A percentile compares a stretch with the other conserved stretches of the same genome.
Conservation (phyloP, 2,797 vertebrate species). For the Martes flavigula region DNA sequence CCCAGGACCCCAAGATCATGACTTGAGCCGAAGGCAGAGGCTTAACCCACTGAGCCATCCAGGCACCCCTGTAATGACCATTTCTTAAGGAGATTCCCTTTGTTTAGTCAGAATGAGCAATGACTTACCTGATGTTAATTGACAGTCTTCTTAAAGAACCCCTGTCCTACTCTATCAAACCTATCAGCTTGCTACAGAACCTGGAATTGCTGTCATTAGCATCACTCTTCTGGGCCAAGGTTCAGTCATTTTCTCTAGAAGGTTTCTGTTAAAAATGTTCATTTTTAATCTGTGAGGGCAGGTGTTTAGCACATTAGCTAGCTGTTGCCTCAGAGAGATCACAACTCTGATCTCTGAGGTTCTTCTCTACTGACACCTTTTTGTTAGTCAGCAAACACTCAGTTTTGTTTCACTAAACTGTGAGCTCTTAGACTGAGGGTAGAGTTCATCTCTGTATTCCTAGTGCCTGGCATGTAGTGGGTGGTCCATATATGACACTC, state of each 20-base stretch:
- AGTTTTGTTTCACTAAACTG: slow-evolving; percentile 33
- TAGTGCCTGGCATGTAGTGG: background rate
- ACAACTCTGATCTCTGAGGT: slow-evolving; percentile 41
- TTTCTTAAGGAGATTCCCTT: slow-evolving; percentile 36
- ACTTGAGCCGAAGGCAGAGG: no score
- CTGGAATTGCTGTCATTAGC: slow-evolving; percentile 3
- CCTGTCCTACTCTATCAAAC: slow-evolving; percentile 40
- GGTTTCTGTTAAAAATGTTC: slow-evolving; percentile 49
- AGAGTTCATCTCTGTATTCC: slow-evolving; percentile 8
- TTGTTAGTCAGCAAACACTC: slow-evolving; percentile 34
- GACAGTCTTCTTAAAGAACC: slow-evolving; percentile 44
- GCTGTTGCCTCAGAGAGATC: slow-evolving; percentile 54
- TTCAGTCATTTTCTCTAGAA: slow-evolving; percentile 38
- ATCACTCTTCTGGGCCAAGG: slow-evolving; percentile 31
- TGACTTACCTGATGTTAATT: slow-evolving; percentile 20
- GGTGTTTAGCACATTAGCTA: slow-evolving; percentile 49
- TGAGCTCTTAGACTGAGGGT: slow-evolving; percentile 1
- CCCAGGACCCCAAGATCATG: no score
- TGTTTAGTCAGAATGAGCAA: slow-evolving; percentile 38
- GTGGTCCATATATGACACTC: background rate
- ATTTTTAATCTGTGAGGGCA: slow-evolving; percentile 45
- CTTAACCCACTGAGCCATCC: no score
- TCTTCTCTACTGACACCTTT: background rate
- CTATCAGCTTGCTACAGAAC: slow-evolving; percentile 25
- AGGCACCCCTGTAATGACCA: background rate